These are phyloP conservation scores for Peromyscus nudipes DNA, from an alignment of 2,797 vertebrate species.

Conservation along the genomic window DNA sequence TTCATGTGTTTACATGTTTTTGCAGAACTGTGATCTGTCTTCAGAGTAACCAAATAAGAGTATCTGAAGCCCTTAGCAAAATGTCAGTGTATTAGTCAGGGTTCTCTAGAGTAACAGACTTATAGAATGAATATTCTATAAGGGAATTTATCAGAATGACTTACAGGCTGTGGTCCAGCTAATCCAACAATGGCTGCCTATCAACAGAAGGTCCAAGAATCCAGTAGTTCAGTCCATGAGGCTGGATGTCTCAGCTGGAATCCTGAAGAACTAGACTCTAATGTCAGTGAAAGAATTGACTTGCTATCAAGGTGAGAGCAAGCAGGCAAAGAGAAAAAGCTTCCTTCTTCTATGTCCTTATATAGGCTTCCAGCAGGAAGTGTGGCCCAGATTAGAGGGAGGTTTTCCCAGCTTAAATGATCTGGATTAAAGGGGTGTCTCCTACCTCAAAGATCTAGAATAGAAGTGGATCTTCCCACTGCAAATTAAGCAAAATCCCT, in stretches of 20 bases:
- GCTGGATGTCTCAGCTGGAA: background rate
- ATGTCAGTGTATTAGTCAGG: constrained; percentile 1
- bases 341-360: background rate
- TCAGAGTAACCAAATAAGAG: constrained; percentile 28
- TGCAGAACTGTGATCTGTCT: background rate
- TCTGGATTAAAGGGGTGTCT: background rate
- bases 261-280: background rate
- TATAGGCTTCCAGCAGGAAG: background rate
- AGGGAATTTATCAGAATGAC: background rate
- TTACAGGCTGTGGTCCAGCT: background rate
- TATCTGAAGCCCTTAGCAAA: constrained; percentile 6
- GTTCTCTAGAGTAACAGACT: background rate
- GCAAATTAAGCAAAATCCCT: background rate
- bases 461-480: background rate
- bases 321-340: background rate
- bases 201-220: background rate
- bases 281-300: background rate
- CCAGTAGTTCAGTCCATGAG: background rate
- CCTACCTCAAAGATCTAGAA: background rate
- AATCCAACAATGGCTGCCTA: background rate
- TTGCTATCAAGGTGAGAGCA: background rate
- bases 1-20: constrained; percentile 35
- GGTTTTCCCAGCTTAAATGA: background rate
- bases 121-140: background rate
- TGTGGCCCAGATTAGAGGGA: no score